A percentile compares a stretch with the other conserved stretches of the same genome.
These are phyloP conservation scores for Tenebrosternarchus preto DNA, from an alignment of 2,113 vertebrate species.

Conservation along the genomic window DNA sequence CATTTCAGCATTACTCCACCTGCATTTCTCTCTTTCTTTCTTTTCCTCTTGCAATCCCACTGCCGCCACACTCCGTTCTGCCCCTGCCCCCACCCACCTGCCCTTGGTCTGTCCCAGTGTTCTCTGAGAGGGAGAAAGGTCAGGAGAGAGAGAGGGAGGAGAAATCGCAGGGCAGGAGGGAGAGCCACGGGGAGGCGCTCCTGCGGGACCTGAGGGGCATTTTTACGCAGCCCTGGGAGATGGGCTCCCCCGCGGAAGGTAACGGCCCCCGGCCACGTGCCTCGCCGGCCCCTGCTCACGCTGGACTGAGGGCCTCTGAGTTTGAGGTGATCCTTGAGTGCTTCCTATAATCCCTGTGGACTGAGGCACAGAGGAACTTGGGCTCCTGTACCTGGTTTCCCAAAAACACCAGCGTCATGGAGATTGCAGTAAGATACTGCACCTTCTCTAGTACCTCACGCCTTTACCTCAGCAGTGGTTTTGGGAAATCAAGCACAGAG, in stretches of 20 bases:
- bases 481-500: slow-evolving; percentile 10
- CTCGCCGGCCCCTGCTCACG: too few relatives aligned
- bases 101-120: slow-evolving; percentile 16
- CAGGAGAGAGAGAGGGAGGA: slow-evolving; percentile 69
- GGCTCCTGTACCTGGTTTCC: background rate
- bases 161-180: slow-evolving; percentile 72
- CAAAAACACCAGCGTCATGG: background rate
- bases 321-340: background rate
- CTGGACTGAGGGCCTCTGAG: background rate
- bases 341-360: background rate
- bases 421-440: too few relatives aligned
- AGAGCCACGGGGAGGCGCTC: slow-evolving; percentile 75
- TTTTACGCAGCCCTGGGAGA: slow-evolving; percentile 79
- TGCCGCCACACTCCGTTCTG: slow-evolving; percentile 43
- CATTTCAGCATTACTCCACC: background rate
- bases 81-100: slow-evolving; percentile 13
- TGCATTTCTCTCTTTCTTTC: background rate
- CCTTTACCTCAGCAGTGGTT: background rate
- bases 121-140: slow-evolving; percentile 70
- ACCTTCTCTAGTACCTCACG: too few relatives aligned
- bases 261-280: slow-evolving; percentile 51
- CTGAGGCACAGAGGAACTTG: background rate
- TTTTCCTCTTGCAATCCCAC: too few relatives aligned
- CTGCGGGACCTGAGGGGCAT: slow-evolving; percentile 81
- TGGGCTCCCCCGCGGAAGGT: slow-evolving; percentile 76